Evolutionary conservation across 2,797 vertebrate genomes (phyloP).

Genomic region (Valencia hispanica): DNA sequence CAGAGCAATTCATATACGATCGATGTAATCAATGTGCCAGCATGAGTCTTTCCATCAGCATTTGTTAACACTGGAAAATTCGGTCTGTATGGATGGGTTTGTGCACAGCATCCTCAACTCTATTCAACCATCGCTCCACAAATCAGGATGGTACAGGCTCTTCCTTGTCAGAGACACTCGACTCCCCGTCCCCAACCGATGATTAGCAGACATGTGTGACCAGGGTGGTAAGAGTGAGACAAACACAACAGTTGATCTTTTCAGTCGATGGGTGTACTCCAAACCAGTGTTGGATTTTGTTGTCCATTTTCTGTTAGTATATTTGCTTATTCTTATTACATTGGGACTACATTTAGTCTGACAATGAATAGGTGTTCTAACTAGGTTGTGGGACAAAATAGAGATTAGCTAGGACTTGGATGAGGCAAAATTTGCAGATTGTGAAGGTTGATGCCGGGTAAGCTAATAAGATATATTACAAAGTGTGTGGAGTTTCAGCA

Average conservation of each 20-base stretch:
- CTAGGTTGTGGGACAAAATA: not conserved
- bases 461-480: not conserved
- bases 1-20: slow-evolving; percentile 72
- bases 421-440: not conserved
- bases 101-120: slow-evolving; percentile 15
- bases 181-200: slow-evolving; percentile 7
- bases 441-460: not conserved
- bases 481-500: not conserved
- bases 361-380: slow-evolving; percentile 8
- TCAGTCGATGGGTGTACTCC: slow-evolving; percentile 1
- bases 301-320: slow-evolving; percentile 15
- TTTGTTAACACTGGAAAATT: slow-evolving; percentile 70
- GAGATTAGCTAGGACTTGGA: not conserved
- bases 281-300: slow-evolving; percentile 8
- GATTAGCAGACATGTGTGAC: slow-evolving; percentile 14
- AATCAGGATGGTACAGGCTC: slow-evolving; percentile 35
- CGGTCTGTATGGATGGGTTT: slow-evolving; percentile 21
- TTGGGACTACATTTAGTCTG: slow-evolving; percentile 26
- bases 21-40: slow-evolving; percentile 75
- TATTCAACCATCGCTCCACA: slow-evolving; percentile 26
- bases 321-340: slow-evolving; percentile 8
- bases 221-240: slow-evolving; percentile 3
- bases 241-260: slow-evolving; percentile 51
- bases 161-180: slow-evolving; percentile 29
- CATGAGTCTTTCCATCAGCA: slow-evolving; percentile 66